Evolutionary conservation across 2,888 invertebrate species (phyloP), one percentile per base, ranked within the genome.

Genomic region (Calliphora vomitoria): DNA sequence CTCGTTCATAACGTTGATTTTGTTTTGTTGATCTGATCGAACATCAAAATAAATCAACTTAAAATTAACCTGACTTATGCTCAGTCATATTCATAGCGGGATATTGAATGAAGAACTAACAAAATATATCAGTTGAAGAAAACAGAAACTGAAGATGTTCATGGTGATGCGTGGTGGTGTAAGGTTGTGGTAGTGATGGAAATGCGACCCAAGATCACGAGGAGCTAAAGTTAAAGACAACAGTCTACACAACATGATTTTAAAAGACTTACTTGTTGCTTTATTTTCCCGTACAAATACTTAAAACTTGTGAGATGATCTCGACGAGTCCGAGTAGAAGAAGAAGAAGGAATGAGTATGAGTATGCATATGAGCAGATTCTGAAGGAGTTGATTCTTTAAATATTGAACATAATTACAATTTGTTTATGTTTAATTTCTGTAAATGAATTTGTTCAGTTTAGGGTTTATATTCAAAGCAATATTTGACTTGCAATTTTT

Each of bases 41-140:
- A 90, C 90, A 90, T 90, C 89, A 89, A 90, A 90, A 90, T 90
- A 90, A 90, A 90, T 90, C 90, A 90, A 90, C 88, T 89, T 88
- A 89, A 90, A 90, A 90, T 90, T 90, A 90, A 90, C 90, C 90
- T 90, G 90, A 90, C 90, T 90, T 90, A 89, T 90, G 90, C 90
- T 89, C 89, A 90, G 90, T 90, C 90, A 90, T 90, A 90, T 90
- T 90, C 90, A 86, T 90, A 88, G 90, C 90, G 90, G 90, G 90
- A 89, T 88, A 88, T 89, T 90, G 79, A 85, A 78, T 18, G 53
- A 20, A 35, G 47, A 47, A 41, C 25, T 8, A 53, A 78, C 60
- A 78, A 18, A 41, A 71, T 50, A 58, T 62, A 53, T 55, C 60
- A 58, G 72, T 60, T 82, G 55, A 35, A 55, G 8, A 31, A 69